Percentiles rank a stretch among this genome's conserved stretches.
Evolutionary conservation across 2,797 vertebrate genomes (phyloP).

Genomic region (Neostethus bicornis): DNA sequence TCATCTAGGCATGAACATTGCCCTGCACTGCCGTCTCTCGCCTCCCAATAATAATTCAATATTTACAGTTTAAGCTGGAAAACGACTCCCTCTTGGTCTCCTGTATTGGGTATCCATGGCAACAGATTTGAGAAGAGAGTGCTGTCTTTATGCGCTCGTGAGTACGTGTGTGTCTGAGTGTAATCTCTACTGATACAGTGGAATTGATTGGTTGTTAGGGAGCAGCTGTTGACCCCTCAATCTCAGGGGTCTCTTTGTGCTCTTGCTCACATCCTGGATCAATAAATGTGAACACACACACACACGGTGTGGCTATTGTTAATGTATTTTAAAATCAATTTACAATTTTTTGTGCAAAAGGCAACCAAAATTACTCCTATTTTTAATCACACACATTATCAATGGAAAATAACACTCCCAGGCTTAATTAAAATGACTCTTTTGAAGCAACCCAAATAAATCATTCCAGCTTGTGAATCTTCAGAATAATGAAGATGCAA

Average conservation of each 20-base stretch:
- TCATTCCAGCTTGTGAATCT: neutral
- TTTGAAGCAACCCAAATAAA: neutral
- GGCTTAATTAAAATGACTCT: slow-evolving; percentile 9
- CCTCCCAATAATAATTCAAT: slow-evolving; percentile 78
- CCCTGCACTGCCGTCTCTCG: slow-evolving; percentile 63
- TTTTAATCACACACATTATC: slow-evolving; percentile 3
- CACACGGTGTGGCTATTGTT: slow-evolving; percentile 36
- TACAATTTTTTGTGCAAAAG: slow-evolving; percentile 13
- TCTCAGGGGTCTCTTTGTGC: slow-evolving; percentile 82
- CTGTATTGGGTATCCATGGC: slow-evolving; percentile 83
- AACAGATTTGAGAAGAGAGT: slow-evolving; percentile 78
- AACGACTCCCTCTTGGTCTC: slow-evolving; percentile 79
- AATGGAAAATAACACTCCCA: neutral
- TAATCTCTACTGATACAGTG: slow-evolving; percentile 82
- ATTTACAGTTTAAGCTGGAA: slow-evolving; percentile 80
- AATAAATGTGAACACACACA: slow-evolving; percentile 51
- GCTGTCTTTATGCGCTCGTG: slow-evolving; percentile 56
- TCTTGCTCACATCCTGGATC: slow-evolving; percentile 80
- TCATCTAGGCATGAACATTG: slow-evolving; percentile 59
- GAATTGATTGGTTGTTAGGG: slow-evolving; percentile 84
- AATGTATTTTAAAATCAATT: slow-evolving; percentile 19
- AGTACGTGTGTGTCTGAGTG: slow-evolving; percentile 58
- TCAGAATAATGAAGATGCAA: slow-evolving; percentile 7
- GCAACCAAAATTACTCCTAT: neutral
- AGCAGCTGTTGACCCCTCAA: slow-evolving; percentile 82